These are phyloP conservation scores for Hylia prasina DNA, from an alignment of 2,113 vertebrate species.

Conservation along the genomic window DNA sequence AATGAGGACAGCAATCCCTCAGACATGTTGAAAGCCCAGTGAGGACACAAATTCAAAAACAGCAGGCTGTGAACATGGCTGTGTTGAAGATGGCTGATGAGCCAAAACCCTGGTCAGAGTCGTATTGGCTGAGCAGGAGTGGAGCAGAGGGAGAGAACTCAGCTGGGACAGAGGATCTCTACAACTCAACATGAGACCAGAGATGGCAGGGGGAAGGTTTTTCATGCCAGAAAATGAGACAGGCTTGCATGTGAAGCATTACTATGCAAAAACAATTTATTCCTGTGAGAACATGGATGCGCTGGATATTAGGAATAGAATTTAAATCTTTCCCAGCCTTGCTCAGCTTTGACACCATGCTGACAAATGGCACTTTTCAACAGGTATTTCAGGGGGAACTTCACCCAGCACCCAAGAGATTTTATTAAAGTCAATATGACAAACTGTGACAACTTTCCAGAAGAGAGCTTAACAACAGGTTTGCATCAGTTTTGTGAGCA, in stretches of 20 bases:
- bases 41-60: neutral
- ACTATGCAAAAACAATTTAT: neutral
- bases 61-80: constrained; percentile 26
- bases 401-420: neutral
- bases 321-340: neutral
- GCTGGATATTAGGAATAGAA: neutral
- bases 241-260: neutral
- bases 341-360: neutral
- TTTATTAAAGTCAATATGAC: neutral
- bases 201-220: neutral
- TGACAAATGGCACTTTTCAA: neutral
- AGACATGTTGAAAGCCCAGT: constrained; percentile 25
- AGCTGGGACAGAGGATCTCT: neutral
- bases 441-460: neutral
- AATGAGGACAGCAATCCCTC: neutral
- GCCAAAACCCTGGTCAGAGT: neutral
- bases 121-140: neutral
- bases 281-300: neutral
- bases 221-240: neutral
- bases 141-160: neutral
- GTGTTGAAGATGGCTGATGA: neutral
- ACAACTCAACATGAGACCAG: neutral
- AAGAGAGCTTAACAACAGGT: neutral
- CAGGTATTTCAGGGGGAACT: neutral
- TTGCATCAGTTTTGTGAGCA: neutral